Percentiles rank a stretch among this genome's conserved stretches.
Evolutionary conservation across 2,797 vertebrate species (phyloP).

Genomic region (Cyclopterus lumpus): DNA sequence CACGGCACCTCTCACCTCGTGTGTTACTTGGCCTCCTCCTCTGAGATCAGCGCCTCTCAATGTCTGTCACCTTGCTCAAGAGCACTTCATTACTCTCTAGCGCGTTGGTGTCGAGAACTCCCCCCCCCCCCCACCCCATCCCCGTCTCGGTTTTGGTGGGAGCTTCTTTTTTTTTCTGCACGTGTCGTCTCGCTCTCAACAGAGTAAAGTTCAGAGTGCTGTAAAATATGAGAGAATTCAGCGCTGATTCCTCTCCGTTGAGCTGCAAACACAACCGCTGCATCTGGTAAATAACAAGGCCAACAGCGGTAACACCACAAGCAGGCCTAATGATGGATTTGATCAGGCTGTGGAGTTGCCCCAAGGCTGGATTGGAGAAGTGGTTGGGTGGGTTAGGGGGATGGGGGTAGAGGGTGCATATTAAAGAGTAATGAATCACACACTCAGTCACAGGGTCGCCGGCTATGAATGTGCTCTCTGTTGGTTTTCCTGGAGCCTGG

Average conservation of each 20-base stretch:
- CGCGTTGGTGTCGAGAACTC: slow-evolving; percentile 22
- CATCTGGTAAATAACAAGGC: slow-evolving; percentile 77
- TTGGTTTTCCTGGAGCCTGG: slow-evolving; percentile 87
- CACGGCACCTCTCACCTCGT: slow-evolving; percentile 47
- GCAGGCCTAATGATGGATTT: slow-evolving; percentile 79
- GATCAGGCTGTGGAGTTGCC: slow-evolving; percentile 80
- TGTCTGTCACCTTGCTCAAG: slow-evolving; percentile 37
- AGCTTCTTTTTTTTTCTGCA: not conserved
- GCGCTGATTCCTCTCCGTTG: slow-evolving; percentile 49
- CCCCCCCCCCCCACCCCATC: no score
- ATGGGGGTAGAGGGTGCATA: slow-evolving; percentile 74
- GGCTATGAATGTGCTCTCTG: slow-evolving; percentile 87
- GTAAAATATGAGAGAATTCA: slow-evolving; percentile 56
- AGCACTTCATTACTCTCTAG: slow-evolving; percentile 39
- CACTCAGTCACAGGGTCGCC: slow-evolving; percentile 87
- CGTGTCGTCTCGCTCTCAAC: slow-evolving; percentile 8
- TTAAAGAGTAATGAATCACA: slow-evolving; percentile 89
- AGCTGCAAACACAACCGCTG: slow-evolving; percentile 63
- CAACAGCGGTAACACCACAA: slow-evolving; percentile 76
- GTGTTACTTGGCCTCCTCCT: slow-evolving; percentile 27
- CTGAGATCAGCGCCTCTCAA: slow-evolving; percentile 46
- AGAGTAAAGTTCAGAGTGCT: slow-evolving; percentile 9
- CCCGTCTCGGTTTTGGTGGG: not conserved
- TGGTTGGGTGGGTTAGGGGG: slow-evolving; percentile 74
- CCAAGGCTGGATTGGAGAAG: slow-evolving; percentile 76